phyloP scores from a whole-genome alignment of 1,140 invertebrate species.

The Calliopsis andreniformis region DNA sequence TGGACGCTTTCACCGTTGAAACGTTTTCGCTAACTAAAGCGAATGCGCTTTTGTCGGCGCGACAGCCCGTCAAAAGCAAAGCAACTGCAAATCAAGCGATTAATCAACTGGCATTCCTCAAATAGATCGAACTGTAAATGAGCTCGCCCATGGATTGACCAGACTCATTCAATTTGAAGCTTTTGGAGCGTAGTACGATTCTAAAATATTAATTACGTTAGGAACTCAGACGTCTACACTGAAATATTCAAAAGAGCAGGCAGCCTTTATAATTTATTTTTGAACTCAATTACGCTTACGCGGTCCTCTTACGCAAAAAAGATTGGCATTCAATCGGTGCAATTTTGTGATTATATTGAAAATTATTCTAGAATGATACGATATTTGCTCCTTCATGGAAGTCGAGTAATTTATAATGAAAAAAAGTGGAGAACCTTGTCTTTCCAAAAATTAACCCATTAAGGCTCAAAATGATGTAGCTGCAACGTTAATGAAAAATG shows the following conservation, averaged over 20 bases:
- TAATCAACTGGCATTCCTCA: background rate
- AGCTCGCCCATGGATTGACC: background rate
- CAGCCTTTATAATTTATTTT: conserved; percentile 10
- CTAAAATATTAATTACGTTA: background rate
- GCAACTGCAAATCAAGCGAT: conserved; percentile 20
- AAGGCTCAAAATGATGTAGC: too few species aligned
- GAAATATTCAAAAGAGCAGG: background rate
- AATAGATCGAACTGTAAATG: conserved; percentile 2
- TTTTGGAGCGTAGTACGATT: background rate
- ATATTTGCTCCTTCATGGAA: too few species aligned
- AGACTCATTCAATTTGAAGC: background rate
- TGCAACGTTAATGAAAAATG: too few species aligned
- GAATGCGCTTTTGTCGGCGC: background rate
- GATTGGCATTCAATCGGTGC: too few species aligned
- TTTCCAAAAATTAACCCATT: too few species aligned
- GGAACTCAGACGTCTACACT: background rate
- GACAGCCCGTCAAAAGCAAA: background rate
- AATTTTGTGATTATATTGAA: too few species aligned
- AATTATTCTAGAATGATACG: too few species aligned
- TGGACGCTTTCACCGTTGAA: background rate
- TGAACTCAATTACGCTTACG: too few species aligned
- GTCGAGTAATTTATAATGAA: too few species aligned
- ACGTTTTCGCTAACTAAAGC: background rate
- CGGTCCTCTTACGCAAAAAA: too few species aligned
- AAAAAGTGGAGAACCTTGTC: too few species aligned